Evolutionary conservation across 2,888 invertebrate genomes (phyloP), one percentile per base, ranked within the genome.

Genomic region (Odontocerum albicorne): DNA sequence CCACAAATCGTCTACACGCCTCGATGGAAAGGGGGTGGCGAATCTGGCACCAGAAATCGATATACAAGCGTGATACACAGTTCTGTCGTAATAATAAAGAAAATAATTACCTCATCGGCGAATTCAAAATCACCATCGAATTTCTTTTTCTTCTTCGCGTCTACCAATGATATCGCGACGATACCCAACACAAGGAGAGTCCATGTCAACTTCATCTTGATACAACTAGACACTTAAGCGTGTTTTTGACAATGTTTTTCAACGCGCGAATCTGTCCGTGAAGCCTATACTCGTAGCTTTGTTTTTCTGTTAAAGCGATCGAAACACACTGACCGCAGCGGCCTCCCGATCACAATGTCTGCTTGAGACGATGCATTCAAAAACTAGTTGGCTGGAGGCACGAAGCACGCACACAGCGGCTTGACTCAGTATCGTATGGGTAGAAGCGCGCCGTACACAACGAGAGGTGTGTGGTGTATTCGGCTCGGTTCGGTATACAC

Each of bases 121-220:
- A 87, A 88, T 70, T 87, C 88, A 70, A 87, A 88, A 71, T 88
- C 88, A 57, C 86, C 87, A 68, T 87, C 86, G 70, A 86, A 86
- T 74, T 87, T 87, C 70, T 84, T 79, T 75, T 86, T 86, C 71
- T 84, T 81, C 65, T 78, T 78, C 45, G 75, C 78, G 59, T 77
- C 60, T 13, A 38, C 47, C 62, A 67, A 68, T 59, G 71, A 64
- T 51, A 66, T 65, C 57, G 68, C 69, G 62, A 72, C 66, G 56
- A 73, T 64, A 63, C 67, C 65, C 63, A 75, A 65, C 63, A 72
- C 66, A 59, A 77, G 66, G 63, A 76, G 64, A 66, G 75, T 67
- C 69, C 76, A 72, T 66, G 72, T 66, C 64, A 74, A 66, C 66
- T 70, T 70, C 76, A 75, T 75, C 55, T 59, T 42, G 36, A 31